Evolutionary conservation across 2,888 invertebrate species (phyloP).

Genomic region (Drosophila demipolita): DNA sequence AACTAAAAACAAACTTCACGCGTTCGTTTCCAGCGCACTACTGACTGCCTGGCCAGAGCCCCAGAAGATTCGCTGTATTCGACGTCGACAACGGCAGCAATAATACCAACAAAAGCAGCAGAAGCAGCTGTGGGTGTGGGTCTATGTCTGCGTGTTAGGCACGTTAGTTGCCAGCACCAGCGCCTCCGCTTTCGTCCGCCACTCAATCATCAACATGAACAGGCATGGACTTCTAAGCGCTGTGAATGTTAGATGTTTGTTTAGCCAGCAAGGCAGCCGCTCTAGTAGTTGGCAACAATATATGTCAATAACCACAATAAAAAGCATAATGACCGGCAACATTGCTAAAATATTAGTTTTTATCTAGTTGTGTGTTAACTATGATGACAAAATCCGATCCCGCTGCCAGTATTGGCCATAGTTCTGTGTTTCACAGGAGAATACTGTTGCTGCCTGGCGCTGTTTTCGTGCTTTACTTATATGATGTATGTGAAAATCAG

Average conservation of each 20-base stretch:
- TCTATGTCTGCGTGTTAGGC: conserved; percentile 8
- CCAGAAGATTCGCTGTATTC: conserved; percentile 55
- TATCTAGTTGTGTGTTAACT: conserved; percentile 26
- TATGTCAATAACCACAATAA: conserved; percentile 32
- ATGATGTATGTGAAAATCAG: conserved; percentile 54
- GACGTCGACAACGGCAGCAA: conserved; percentile 40
- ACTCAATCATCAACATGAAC: conserved; percentile 33
- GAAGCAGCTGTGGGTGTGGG: conserved; percentile 31
- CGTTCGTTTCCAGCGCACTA: conserved; percentile 79
- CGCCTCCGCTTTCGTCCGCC: not conserved
- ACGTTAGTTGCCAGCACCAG: not conserved
- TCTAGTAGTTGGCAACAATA: conserved; percentile 39
- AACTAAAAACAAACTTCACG: conserved; percentile 73
- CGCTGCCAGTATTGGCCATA: conserved; percentile 46
- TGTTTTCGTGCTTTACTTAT: conserved; percentile 62
- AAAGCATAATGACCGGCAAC: conserved; percentile 47
- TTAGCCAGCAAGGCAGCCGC: conserved; percentile 29
- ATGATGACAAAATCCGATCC: conserved; percentile 30
- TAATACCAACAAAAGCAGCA: conserved; percentile 24
- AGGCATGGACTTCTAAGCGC: conserved; percentile 34
- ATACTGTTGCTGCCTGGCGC: conserved; percentile 39
- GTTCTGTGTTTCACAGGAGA: conserved; percentile 60
- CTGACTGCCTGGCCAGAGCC: conserved; percentile 68
- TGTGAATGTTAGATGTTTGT: conserved; percentile 45
- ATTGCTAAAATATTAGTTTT: conserved; percentile 1